These are phyloP conservation scores for Diglossa cyanea DNA, from an alignment of 2,797 vertebrate species.

Conservation along the genomic window DNA sequence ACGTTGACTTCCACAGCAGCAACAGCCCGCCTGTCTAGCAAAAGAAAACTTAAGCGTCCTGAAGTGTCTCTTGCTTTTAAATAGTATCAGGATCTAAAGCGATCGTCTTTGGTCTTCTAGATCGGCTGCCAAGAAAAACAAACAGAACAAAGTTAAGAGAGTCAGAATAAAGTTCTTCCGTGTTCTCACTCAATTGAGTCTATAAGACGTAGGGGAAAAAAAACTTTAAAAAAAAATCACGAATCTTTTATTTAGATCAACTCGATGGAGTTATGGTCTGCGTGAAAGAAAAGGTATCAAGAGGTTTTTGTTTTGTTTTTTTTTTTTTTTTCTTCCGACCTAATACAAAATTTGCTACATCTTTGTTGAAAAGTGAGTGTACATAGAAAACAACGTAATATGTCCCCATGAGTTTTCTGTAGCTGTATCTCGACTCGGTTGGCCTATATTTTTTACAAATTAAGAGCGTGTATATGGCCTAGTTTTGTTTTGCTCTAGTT, in stretches of 20 bases:
- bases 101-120: not conserved
- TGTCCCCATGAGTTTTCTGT: not conserved
- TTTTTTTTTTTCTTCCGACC: fast-evolving
- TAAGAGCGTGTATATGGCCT: not conserved
- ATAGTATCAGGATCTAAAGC: not conserved
- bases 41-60: not conserved
- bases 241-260: not conserved
- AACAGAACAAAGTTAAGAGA: not conserved
- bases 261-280: not conserved
- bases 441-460: not conserved
- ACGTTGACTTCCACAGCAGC: not conserved
- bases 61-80: not conserved
- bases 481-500: not conserved
- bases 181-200: not conserved
- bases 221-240: not conserved
- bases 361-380: not conserved
- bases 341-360: not conserved
- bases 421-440: not conserved
- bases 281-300: not conserved
- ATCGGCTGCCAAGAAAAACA: not conserved
- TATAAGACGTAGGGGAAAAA: fast-evolving
- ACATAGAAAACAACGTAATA: not conserved
- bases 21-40: not conserved
- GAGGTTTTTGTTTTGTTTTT: not conserved
- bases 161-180: not conserved